Evolutionary conservation across 2,113 vertebrate genomes (phyloP).

Genomic region (Bufo bufo): DNA sequence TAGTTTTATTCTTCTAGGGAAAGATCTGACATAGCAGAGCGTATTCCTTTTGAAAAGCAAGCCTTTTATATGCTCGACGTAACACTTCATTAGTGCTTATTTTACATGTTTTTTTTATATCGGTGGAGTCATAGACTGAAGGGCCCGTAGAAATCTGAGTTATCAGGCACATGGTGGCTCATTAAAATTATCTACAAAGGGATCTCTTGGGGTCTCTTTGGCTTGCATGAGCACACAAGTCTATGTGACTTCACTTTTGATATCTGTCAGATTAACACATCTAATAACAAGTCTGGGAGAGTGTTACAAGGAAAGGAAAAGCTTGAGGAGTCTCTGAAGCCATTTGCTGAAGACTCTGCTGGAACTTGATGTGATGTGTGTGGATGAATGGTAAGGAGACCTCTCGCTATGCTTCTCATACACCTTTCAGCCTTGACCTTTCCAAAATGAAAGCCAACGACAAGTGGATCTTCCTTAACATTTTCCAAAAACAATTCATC

Average conservation of each 20-base stretch:
- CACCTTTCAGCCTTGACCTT: not conserved
- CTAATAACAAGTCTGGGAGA: slow-evolving; percentile 14
- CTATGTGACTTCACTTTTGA: slow-evolving; percentile 39
- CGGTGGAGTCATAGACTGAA: not conserved
- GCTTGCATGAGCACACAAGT: slow-evolving; percentile 17
- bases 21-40: not conserved
- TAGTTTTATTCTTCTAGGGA: not conserved
- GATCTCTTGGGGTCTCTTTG: slow-evolving; percentile 24
- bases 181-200: slow-evolving; percentile 45
- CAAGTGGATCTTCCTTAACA: not conserved
- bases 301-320: not conserved
- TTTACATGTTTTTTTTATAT: not conserved
- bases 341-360: not conserved
- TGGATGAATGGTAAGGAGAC: not conserved
- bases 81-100: slow-evolving; percentile 34
- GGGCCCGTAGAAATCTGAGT: slow-evolving; percentile 27
- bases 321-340: not conserved
- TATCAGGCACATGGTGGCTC: slow-evolving; percentile 24
- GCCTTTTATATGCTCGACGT: slow-evolving; percentile 11
- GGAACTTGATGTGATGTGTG: not conserved
- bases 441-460: not conserved
- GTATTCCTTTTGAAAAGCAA: slow-evolving; percentile 25
- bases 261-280: slow-evolving; percentile 40
- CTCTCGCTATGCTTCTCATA: not conserved
- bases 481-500: not conserved